These are phyloP conservation scores for Martes flavigula DNA, from an alignment of 2,797 vertebrate genomes.

Conservation along the genomic window DNA sequence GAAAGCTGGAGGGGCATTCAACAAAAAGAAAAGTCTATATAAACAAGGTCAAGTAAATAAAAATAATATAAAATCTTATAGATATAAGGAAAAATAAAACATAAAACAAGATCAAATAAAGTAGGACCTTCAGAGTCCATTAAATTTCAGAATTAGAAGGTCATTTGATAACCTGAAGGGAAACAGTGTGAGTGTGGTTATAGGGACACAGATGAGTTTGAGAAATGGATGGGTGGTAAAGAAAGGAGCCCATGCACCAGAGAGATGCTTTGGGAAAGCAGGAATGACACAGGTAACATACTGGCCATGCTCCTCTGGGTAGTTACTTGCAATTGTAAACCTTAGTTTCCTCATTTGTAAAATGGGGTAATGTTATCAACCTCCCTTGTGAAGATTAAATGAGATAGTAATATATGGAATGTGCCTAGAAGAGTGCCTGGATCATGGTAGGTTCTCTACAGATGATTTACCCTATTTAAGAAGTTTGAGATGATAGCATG, in stretches of 20 bases:
- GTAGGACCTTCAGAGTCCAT: not conserved
- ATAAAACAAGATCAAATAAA: not conserved
- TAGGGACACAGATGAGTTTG: not conserved
- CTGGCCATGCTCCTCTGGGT: not conserved
- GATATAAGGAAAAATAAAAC: not conserved
- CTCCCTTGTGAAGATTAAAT: not conserved
- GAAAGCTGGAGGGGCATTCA: not conserved
- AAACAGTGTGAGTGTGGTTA: not conserved
- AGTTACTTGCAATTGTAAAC: not conserved
- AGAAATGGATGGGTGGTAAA: not conserved
- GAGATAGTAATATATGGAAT: not conserved
- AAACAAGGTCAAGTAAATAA: not conserved
- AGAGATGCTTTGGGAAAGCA: not conserved
- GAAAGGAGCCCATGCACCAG: not conserved
- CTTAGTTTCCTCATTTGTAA: not conserved
- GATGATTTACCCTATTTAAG: not conserved
- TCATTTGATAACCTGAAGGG: not conserved
- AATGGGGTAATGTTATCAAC: not conserved
- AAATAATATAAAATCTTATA: not conserved
- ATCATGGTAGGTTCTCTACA: not conserved
- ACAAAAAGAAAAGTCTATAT: not conserved
- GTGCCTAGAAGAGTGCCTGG: not conserved
- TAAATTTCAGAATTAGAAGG: not conserved
- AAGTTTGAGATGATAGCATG: not conserved
- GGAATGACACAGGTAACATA: not conserved